Evolutionary conservation across 2,797 vertebrate species (phyloP), one percentile per base, ranked within the genome.

Genomic region (Glyptemys insculpta): DNA sequence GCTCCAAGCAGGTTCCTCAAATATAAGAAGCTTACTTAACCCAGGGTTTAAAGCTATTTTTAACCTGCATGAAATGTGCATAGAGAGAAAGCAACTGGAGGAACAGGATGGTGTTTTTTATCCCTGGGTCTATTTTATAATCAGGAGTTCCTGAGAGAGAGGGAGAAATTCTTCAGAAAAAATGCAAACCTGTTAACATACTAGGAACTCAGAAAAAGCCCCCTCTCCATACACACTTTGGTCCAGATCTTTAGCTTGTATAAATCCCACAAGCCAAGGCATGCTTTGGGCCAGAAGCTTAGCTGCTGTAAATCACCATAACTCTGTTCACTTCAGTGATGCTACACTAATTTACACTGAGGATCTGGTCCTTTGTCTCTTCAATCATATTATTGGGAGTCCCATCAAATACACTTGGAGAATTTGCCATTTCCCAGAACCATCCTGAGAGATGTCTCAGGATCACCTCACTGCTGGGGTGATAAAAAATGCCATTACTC

Each of bases 1-100:
- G 90, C 76, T 93, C 85, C 89, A 91, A 96, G 87, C 54, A 80
- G 88, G 37, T 86, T 96, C 96, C 92, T 93, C 15, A 1, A 47
- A 80, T 90, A 2, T 97, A 97, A 97, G 96, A 92, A 92, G 96
- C 96, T 97, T 97, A 97, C 91, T 96, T 96, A 92, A 92, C 89
- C 34, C 68, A 78, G 88, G 96, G 74, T 96, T 97, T 97, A 96
- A 84, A 82, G 92, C 94, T 97, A 97, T 97, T 97, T 97, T 94
- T 97, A 93, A 91, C 91, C 34, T 90, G 53, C 1, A 4, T 4
- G 23, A 96, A 93, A 91, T 83, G 78, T 95, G 53, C n/a, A 3
- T 5, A 44, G 56, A 68, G 82, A 88, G 37, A 80, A 96, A 54
- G 84, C 56, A 65, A 85, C 76, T 34, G 2, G 85, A 93, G 76